phyloP scores from a whole-genome alignment of 2,113 vertebrate genomes.

The Megaceryle torquata region DNA sequence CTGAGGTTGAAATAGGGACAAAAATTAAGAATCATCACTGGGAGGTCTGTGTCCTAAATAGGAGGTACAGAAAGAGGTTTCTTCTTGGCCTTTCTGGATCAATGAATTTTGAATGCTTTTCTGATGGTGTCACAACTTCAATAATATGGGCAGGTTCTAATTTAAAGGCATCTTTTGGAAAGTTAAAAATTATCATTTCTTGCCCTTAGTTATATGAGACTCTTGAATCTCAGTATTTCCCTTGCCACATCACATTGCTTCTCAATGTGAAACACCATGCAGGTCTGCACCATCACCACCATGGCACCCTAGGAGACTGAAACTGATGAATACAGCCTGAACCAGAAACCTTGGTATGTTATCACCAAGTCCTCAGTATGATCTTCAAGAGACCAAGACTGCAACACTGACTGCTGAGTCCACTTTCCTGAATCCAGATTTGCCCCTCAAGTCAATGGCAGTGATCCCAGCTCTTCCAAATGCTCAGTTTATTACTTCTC shows the following conservation, averaged over 20 bases:
- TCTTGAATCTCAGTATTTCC: neutral
- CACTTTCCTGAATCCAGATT: neutral
- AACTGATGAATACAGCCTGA: neutral
- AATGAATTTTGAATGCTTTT: neutral
- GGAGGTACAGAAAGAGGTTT: neutral
- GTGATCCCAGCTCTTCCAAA: neutral
- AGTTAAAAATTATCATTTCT: neutral
- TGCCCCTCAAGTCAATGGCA: neutral
- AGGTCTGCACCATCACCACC: neutral
- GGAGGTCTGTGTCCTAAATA: neutral
- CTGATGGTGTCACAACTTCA: neutral
- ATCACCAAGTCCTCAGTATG: neutral
- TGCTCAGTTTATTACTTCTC: neutral
- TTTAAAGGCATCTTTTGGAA: neutral
- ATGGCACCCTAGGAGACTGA: neutral
- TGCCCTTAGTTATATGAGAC: neutral
- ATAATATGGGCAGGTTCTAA: neutral
- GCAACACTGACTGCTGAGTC: neutral
- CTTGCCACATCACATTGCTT: neutral
- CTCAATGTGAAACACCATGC: neutral
- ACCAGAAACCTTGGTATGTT: neutral
- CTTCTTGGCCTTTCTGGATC: neutral
- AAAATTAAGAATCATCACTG: neutral
- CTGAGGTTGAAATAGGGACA: neutral
- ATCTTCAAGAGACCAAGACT: neutral